Conservation (phyloP, 2,888 invertebrate genomes). For the Diabrotica balteata region DNA sequence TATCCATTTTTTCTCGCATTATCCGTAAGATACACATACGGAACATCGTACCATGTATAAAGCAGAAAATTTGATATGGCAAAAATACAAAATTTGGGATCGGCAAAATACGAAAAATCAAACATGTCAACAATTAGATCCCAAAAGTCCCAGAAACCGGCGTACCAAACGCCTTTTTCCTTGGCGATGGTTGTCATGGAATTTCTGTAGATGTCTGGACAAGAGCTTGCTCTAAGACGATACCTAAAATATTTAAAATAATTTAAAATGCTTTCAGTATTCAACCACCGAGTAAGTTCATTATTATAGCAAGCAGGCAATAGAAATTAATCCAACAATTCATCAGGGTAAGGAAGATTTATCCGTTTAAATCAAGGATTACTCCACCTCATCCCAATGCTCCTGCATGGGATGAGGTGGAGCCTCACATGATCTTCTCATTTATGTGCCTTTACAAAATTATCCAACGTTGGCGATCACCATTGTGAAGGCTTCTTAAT, state of each 20-base stretch:
- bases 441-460: no score
- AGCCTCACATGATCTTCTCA: no score
- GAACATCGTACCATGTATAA: conserved; percentile 93
- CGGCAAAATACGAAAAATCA: conserved; percentile 81
- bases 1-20: conserved; percentile 74
- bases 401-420: no score
- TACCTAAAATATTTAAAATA: conserved; percentile 57
- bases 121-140: conserved; percentile 78
- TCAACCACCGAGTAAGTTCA: no score
- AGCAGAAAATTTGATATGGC: conserved; percentile 87
- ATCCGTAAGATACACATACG: conserved; percentile 90
- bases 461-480: no score
- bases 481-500: no score
- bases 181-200: conserved; percentile 87
- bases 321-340: no score
- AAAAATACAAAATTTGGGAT: conserved; percentile 78
- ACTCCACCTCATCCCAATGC: no score
- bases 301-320: no score
- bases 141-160: conserved; percentile 79
- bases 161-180: conserved; percentile 77
- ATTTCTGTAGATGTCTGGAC: conserved; percentile 88
- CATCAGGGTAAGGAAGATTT: no score
- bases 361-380: no score
- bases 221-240: conserved; percentile 82
- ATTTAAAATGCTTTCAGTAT: no score